Base-by-base conservation (phyloP, 2,888 invertebrate genomes). In the Silvanus unidentatus region DNA sequence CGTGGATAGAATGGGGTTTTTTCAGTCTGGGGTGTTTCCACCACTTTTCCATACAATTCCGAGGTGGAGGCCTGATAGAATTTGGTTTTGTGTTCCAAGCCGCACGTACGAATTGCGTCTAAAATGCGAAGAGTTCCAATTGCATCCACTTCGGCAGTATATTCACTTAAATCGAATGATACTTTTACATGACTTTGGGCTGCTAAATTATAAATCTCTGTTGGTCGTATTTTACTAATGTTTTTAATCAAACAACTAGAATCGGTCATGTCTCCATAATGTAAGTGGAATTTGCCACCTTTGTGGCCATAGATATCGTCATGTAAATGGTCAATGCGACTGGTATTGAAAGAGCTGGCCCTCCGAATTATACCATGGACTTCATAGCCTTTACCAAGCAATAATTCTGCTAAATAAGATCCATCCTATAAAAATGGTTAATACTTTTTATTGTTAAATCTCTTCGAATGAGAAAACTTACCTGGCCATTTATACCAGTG, bases 111-210 rank as follows among this genome's bases (percentile, higher is more conserved):
- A 44, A 97, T 90, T 0, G 97, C 96, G 68, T 97, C 96, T 40
- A 96, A 72, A 27, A 97, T 74, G 54, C 96, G 77, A 15, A 97
- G 75, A 1, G 95, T 94, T 9, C 97, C 96, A n/a, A 96, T 80
- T 0, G 88, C 96, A 71, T 96, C 95, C 1, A 97, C 96, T 75
- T 99, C 96, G 0, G 98, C 96, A 0, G 99, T 99, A 65, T 99
- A 99, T 73, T 99, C 98, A 62, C 96, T 95, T 49, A 99, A 75
- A 66, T 99, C 98, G 68, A 99, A 99, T 0, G 98, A 99, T 29
- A 97, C 95, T 75, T 98, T 98, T 1, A 99, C 98, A 73, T 99
- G 99, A 56, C 97, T 97, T 69, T 99, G 98, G 0, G 99, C 99
- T 1, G 96, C 99, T 51, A 99, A 77, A 75, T 99, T 99, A 70